These are phyloP conservation scores for Sebastes reedi DNA, from an alignment of 2,797 vertebrate species.

Conservation along the genomic window DNA sequence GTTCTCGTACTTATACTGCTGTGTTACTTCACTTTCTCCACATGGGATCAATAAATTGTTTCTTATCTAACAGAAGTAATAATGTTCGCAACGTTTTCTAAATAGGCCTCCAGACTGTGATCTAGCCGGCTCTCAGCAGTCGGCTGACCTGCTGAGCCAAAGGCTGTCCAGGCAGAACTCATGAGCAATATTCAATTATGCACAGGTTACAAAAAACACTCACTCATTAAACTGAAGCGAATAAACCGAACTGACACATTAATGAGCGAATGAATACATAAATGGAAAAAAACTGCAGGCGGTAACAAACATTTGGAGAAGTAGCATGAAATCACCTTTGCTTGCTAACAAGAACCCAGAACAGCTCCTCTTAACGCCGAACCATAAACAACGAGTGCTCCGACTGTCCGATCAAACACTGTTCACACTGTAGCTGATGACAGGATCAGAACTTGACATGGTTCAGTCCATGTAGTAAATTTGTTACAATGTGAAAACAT, in stretches of 20 bases:
- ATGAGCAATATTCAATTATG: slow-evolving; percentile 37
- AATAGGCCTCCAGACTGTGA: neutral
- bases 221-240: slow-evolving; percentile 31
- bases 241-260: slow-evolving; percentile 44
- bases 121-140: neutral
- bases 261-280: slow-evolving; percentile 40
- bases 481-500: neutral
- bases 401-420: neutral
- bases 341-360: slow-evolving; percentile 36
- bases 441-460: neutral
- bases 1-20: neutral
- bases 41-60: neutral
- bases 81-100: neutral
- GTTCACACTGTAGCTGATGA: neutral
- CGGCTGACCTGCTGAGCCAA: slow-evolving; percentile 31
- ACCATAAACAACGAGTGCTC: slow-evolving; percentile 2
- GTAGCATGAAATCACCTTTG: slow-evolving; percentile 42
- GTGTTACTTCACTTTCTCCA: neutral
- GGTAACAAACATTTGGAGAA: slow-evolving; percentile 41
- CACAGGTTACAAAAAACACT: slow-evolving; percentile 33
- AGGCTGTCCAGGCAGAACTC: slow-evolving; percentile 23
- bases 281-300: slow-evolving; percentile 29
- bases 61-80: neutral
- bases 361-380: neutral
- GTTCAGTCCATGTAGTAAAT: neutral